Evolutionary conservation across 2,888 invertebrate species (phyloP).

Genomic region (Leptinotarsa tumamoca): DNA sequence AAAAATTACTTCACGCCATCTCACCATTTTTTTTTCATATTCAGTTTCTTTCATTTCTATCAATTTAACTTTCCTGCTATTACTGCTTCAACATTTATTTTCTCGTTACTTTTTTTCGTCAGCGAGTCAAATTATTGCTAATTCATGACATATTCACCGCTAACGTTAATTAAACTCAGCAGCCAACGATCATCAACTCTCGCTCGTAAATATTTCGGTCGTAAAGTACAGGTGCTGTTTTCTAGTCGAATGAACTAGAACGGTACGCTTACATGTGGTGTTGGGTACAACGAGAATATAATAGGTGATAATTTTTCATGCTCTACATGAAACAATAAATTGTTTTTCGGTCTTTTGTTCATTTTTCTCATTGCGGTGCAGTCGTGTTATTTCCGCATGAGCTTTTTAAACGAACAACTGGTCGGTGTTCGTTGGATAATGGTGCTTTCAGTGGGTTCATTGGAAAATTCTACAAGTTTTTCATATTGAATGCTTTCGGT

Average conservation of each 20-base stretch:
- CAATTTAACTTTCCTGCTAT: too few species aligned
- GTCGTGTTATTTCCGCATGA: slow-evolving; percentile 1
- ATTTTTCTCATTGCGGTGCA: slow-evolving; percentile 11
- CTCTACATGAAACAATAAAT: slow-evolving; percentile 17
- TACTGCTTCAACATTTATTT: neutral
- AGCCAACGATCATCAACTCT: slow-evolving; percentile 8
- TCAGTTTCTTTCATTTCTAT: too few species aligned
- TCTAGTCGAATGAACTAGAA: slow-evolving; percentile 11
- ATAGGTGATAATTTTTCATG: slow-evolving; percentile 28
- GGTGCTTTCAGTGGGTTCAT: too few species aligned
- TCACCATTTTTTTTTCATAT: too few species aligned
- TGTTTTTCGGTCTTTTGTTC: slow-evolving; percentile 13
- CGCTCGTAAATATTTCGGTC: slow-evolving; percentile 1
- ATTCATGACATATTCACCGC: neutral
- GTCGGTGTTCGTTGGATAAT: too few species aligned
- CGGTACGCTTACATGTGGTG: slow-evolving; percentile 1
- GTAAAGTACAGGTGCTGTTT: slow-evolving; percentile 22
- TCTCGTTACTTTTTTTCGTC: neutral
- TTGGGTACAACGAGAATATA: slow-evolving; percentile 11
- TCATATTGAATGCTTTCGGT: too few species aligned
- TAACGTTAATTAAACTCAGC: neutral
- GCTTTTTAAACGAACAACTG: neutral
- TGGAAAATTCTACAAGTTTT: too few species aligned
- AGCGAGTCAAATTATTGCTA: neutral
- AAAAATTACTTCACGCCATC: too few species aligned